These are phyloP conservation scores for Microvelia longipes DNA, from an alignment of 1,140 invertebrate species.

Conservation along the genomic window DNA sequence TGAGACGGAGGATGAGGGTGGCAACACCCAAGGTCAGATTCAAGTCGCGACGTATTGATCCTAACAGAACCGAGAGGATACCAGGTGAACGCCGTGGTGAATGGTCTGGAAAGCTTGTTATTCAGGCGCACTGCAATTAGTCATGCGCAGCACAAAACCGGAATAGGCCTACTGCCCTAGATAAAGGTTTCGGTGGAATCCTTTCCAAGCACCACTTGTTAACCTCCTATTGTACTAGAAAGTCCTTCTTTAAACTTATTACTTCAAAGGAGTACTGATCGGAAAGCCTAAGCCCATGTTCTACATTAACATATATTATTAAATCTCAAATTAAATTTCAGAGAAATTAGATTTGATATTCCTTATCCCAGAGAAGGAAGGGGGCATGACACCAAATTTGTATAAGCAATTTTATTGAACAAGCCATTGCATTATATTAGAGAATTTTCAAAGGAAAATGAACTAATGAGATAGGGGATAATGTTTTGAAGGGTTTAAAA, in stretches of 20 bases:
- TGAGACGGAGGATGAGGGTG: not conserved
- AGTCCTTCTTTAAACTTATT: not conserved
- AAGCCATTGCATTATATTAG: too few relatives aligned
- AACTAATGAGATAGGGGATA: too few relatives aligned
- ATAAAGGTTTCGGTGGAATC: not conserved
- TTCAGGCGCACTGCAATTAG: not conserved
- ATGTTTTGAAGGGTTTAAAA: too few relatives aligned
- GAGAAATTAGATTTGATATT: too few relatives aligned
- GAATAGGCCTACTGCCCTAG: not conserved
- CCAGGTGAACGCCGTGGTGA: not conserved
- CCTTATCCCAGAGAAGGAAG: too few relatives aligned
- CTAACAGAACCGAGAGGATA: not conserved
- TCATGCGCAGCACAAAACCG: not conserved
- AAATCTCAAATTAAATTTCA: too few relatives aligned
- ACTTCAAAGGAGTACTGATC: too few relatives aligned
- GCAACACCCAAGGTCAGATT: not conserved
- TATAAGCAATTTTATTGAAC: too few relatives aligned
- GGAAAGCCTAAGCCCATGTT: too few relatives aligned
- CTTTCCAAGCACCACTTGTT: not conserved
- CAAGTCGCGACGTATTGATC: not conserved
- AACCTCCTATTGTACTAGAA: not conserved
- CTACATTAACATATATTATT: too few relatives aligned
- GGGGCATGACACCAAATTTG: too few relatives aligned
- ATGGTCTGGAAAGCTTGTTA: not conserved
- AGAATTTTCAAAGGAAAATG: too few relatives aligned